Conservation (phyloP, 2,888 invertebrate species). For the Sthenelais limicola region DNA sequence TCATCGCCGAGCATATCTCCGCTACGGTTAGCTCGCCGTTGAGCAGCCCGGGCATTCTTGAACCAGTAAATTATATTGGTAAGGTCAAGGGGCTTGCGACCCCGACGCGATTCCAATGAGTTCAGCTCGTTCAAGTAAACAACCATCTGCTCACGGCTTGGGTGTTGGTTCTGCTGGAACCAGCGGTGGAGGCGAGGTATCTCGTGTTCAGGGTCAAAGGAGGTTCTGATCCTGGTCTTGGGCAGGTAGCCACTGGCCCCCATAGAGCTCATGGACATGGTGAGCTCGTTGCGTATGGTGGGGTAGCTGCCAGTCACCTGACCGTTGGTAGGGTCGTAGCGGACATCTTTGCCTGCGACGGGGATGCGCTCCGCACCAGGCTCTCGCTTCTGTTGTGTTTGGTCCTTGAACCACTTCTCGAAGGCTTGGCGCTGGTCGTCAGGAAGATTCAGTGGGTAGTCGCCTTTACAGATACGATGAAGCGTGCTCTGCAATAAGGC, state of each 20-base stretch:
- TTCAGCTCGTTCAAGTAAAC: constrained; percentile 96
- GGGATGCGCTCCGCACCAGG: not conserved
- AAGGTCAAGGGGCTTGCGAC: constrained; percentile 93
- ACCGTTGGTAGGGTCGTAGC: constrained; percentile 35
- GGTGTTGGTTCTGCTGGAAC: constrained; percentile 98
- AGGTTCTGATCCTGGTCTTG: constrained; percentile 87
- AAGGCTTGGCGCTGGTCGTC: constrained; percentile 91
- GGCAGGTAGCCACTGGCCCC: constrained; percentile 36
- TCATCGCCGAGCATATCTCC: constrained; percentile 46
- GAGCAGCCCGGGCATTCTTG: constrained; percentile 96
- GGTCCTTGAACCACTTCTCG: constrained; percentile 86
- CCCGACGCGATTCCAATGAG: constrained; percentile 85
- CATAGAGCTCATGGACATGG: constrained; percentile 24
- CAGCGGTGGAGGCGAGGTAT: constrained; percentile 95
- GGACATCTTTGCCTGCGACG: constrained; percentile 52
- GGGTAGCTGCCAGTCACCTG: constrained; percentile 35
- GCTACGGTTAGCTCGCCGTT: constrained; percentile 86
- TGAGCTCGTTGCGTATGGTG: constrained; percentile 13
- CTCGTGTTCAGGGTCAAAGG: constrained; percentile 97
- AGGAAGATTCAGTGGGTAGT: constrained; percentile 76
- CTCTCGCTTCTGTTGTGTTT: constrained; percentile 33
- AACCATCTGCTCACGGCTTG: constrained; percentile 95
- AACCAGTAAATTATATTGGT: constrained; percentile 92
- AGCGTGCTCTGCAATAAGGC: constrained; percentile 74
- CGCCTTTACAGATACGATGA: constrained; percentile 88